Evolutionary conservation across 2,113 vertebrate species (phyloP).

Genomic region (Gallinago undulata): DNA sequence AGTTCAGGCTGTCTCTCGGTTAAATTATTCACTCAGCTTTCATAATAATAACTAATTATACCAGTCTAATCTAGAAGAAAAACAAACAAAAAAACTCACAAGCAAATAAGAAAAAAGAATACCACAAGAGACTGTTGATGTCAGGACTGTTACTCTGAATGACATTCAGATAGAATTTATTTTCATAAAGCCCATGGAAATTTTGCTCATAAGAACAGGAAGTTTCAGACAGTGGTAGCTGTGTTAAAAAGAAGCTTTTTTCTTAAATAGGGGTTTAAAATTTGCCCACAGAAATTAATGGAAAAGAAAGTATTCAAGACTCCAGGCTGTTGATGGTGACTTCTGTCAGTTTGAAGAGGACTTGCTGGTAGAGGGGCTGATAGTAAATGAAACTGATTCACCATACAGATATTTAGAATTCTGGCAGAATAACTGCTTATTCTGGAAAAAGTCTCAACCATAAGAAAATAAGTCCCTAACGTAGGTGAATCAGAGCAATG

Average conservation of each 20-base stretch:
- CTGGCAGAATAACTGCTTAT: background rate
- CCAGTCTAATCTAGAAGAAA: background rate
- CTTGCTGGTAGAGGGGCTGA: background rate
- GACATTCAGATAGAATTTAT: background rate
- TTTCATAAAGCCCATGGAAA: background rate
- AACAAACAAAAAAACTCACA: too few species aligned
- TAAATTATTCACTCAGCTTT: background rate
- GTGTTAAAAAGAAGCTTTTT: background rate
- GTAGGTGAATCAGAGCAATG: background rate
- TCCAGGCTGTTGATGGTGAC: background rate
- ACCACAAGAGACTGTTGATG: background rate
- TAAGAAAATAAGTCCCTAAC: background rate
- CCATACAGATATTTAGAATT: background rate
- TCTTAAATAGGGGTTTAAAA: background rate
- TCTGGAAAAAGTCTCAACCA: background rate
- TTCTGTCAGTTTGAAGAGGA: background rate
- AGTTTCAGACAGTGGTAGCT: background rate
- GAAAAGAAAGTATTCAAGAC: background rate
- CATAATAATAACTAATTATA: background rate
- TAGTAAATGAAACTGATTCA: background rate
- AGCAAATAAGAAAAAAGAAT: background rate
- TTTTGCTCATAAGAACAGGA: background rate
- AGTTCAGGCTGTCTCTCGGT: background rate
- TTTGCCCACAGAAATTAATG: background rate
- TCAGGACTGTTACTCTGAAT: background rate